Percentiles rank a stretch among this genome's conserved stretches.
phyloP scores from a whole-genome alignment of 2,113 vertebrate species.

The Propithecus coquereli region DNA sequence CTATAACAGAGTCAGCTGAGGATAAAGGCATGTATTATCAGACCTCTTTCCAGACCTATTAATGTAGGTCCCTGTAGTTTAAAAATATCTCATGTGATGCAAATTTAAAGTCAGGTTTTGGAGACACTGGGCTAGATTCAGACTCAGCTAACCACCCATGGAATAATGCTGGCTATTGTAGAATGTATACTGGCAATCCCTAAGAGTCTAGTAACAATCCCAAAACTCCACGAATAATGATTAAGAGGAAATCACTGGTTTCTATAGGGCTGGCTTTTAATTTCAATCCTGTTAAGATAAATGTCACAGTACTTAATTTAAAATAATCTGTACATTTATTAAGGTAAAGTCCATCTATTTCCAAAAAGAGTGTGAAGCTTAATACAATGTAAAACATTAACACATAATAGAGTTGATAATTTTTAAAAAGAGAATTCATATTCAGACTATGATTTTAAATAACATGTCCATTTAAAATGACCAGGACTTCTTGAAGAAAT shows the following conservation, averaged over 20 bases:
- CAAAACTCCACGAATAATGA: conserved; percentile 15
- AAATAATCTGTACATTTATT: neutral
- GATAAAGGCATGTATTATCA: neutral
- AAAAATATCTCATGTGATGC: neutral
- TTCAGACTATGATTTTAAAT: neutral
- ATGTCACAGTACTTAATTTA: conserved; percentile 1
- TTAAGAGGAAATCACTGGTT: neutral
- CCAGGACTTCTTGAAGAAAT: neutral
- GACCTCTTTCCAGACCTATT: neutral
- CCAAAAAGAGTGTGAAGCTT: neutral
- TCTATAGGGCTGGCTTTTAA: neutral
- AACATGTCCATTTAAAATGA: neutral
- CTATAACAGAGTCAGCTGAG: neutral
- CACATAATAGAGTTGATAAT: neutral
- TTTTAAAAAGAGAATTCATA: neutral
- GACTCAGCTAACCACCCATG: neutral
- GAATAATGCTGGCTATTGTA: neutral
- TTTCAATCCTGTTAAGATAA: neutral
- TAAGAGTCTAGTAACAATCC: neutral
- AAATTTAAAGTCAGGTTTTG: neutral
- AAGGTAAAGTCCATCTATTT: neutral
- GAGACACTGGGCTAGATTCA: neutral
- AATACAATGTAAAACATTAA: neutral
- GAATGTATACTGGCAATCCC: neutral
- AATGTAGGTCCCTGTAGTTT: neutral